Evolutionary conservation across 1,140 invertebrate genomes (phyloP), one percentile per base, ranked within the genome.

Genomic region (Propsilocerus akamusi): DNA sequence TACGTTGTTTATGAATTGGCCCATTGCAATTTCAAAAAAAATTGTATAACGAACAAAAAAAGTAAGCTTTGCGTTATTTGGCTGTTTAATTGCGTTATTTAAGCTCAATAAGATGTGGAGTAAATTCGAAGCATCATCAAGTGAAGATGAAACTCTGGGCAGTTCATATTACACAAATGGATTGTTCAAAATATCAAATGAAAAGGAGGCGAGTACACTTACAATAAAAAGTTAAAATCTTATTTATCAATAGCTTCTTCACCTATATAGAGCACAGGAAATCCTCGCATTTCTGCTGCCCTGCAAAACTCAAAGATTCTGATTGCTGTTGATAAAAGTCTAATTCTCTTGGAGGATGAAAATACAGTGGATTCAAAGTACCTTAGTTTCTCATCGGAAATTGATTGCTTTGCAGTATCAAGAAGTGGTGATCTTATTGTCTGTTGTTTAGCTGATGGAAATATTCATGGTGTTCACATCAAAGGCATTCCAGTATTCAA

Each of bases 111-210:
- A 10, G 14, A 64, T 64, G 62, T 64, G 62, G 62, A 58, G 53
- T 46, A 61, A 61, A 53, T 64, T 64, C 14, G 59, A 61, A 26
- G 55, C 59, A 8, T 61, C 60, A 1, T 30, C 57, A 4, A 22
- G 56, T 25, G 62, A 64, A 48, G 62, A 64, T 46, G 62, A 64
- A 46, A 64, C 62, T 5, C 60, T 64, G 6, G 60, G 59, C 5
- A 64, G 62, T 52, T 54, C 54, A 2, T 64, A 64, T 28, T 62
- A 58, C 7, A 61, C 60, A 6, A 58, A 59, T 7, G 60, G 60
- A 6, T 57, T 64, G 30, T 64, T 64, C 7, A 60, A 56, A 46
- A 64, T 64, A 10, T 57, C 55, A 17, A 58, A 57, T 34, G 59
- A 61, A 5, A 58, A 60, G 26, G 54, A 53, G 55, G 62, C 57